Percentiles rank a stretch among this genome's conserved stretches.
These are phyloP conservation scores for Oligia latruncula DNA, from an alignment of 2,888 invertebrate genomes.

Conservation along the genomic window DNA sequence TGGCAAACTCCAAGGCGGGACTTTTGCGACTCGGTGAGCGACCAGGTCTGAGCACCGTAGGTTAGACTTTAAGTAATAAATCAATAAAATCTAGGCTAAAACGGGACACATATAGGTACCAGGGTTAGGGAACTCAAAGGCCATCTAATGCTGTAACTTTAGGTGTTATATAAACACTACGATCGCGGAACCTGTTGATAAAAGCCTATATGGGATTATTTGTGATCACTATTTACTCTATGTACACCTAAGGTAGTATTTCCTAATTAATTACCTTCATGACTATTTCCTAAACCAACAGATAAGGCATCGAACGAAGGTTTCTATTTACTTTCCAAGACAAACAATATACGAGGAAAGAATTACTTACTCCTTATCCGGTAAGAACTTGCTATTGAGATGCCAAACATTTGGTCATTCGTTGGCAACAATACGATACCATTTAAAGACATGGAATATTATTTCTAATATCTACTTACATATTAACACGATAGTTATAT, in stretches of 20 bases:
- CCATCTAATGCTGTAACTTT: neutral
- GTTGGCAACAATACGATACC: slow-evolving; percentile 5
- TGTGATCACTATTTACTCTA: neutral
- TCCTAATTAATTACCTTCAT: neutral
- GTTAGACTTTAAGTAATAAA: neutral
- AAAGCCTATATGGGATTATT: neutral
- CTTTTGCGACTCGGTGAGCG: neutral
- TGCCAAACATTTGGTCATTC: slow-evolving; percentile 18
- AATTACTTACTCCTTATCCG: slow-evolving; percentile 29
- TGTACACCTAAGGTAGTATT: neutral
- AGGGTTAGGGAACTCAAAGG: no score
- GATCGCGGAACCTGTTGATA: neutral
- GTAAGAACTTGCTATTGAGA: slow-evolving; percentile 17
- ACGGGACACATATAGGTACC: no score
- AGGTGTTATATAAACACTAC: neutral
- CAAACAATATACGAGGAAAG: slow-evolving; percentile 9
- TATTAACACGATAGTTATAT: neutral
- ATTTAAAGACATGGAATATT: neutral
- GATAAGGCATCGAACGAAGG: neutral
- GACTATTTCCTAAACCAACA: neutral
- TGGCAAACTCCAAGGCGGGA: neutral
- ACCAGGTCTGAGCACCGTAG: neutral
- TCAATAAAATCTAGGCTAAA: no score
- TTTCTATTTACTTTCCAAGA: slow-evolving; percentile 34
- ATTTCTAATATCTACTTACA: neutral